These are phyloP conservation scores for Andricus grossulariae DNA, from an alignment of 1,140 invertebrate genomes.

Conservation along the genomic window DNA sequence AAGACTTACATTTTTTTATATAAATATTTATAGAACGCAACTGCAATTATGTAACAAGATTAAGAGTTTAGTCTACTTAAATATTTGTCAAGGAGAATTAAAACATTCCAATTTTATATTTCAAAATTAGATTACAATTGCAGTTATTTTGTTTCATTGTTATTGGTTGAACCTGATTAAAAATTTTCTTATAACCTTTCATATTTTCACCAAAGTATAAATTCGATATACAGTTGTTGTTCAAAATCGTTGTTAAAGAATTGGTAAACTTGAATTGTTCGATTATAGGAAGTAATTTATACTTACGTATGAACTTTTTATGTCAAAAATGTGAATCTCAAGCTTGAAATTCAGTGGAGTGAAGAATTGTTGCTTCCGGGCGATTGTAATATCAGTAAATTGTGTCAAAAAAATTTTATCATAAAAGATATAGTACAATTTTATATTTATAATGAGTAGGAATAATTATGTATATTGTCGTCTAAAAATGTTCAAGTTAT, in stretches of 20 bases:
- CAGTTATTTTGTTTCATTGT: not conserved
- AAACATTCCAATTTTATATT: too few species aligned
- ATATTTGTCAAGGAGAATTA: too few species aligned
- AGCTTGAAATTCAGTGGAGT: constrained; percentile 15
- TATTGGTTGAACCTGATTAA: not conserved
- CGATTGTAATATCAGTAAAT: constrained; percentile 24
- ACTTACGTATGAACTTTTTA: constrained; percentile 9
- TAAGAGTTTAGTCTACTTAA: too few species aligned
- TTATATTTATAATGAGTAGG: constrained; percentile 24
- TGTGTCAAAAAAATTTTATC: constrained; percentile 16
- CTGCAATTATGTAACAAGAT: not conserved
- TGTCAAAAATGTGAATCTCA: not conserved
- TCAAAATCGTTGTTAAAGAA: constrained; percentile 14
- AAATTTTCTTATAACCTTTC: not conserved
- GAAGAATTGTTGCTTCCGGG: constrained; percentile 16
- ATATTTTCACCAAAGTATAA: constrained; percentile 9
- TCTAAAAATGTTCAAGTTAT: constrained; percentile 22
- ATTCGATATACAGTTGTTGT: constrained; percentile 27
- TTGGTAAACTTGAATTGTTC: constrained; percentile 25
- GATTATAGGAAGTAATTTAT: constrained; percentile 21
- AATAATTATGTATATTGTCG: constrained; percentile 8
- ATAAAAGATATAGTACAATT: constrained; percentile 16
- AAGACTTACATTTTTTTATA: not conserved
- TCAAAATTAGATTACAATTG: not conserved
- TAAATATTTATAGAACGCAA: not conserved